Conservation (phyloP, 2,888 invertebrate species). For the Heteromurus nitidus region DNA sequence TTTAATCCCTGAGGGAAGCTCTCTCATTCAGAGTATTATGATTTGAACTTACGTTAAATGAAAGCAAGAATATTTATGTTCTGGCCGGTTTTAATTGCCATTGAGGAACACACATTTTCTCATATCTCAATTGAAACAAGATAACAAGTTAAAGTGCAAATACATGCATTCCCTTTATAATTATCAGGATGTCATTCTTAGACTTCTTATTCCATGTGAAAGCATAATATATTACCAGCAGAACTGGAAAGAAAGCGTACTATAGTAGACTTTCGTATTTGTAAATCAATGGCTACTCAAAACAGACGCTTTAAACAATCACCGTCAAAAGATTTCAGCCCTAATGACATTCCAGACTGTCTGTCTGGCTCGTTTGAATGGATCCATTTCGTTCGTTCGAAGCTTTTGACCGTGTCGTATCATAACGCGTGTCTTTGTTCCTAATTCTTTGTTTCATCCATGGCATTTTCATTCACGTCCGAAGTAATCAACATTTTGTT, state of each 20-base stretch:
- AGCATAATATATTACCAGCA: no score
- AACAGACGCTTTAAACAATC: not conserved
- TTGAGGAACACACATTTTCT: slow-evolving; percentile 8
- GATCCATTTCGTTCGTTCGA: no score
- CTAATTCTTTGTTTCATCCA: no score
- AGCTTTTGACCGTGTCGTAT: no score
- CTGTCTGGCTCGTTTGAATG: slow-evolving; percentile 20
- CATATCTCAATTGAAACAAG: slow-evolving; percentile 28
- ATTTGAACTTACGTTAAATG: no score
- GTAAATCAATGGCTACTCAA: no score
- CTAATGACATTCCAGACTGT: slow-evolving; percentile 29
- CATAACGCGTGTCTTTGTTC: no score
- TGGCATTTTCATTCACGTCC: no score
- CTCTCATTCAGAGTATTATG: not conserved
- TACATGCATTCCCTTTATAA: not conserved
- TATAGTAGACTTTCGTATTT: no score
- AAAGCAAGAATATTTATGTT: slow-evolving; percentile 14
- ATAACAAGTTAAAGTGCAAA: slow-evolving; percentile 13
- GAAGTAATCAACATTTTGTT: no score
- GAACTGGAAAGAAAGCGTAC: not conserved
- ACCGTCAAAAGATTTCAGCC: not conserved
- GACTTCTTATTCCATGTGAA: no score
- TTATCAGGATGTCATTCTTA: not conserved
- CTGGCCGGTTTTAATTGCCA: not conserved
- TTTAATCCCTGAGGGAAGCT: not conserved